phyloP scores from a whole-genome alignment of 1,140 invertebrate genomes.

The Ylistrum balloti region DNA sequence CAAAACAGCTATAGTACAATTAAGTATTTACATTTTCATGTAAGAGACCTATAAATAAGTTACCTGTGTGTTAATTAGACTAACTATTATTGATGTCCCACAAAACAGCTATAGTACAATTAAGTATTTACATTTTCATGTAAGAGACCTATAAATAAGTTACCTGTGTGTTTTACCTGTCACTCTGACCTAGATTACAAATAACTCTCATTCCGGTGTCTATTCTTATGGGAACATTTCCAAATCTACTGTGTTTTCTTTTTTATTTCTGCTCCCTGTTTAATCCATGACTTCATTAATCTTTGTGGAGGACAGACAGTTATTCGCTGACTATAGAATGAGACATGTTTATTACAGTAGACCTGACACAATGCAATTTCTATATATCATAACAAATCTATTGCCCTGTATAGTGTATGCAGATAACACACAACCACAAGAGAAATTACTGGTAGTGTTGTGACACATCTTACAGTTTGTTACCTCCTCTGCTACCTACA shows the following conservation, averaged over 20 bases:
- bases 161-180: not conserved
- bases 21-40: conserved; percentile 9
- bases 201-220: not conserved
- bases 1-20: not conserved
- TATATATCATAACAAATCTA: not conserved
- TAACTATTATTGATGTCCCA: not conserved
- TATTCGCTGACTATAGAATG: not conserved
- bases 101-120: not conserved
- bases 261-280: not conserved
- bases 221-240: conserved; percentile 34
- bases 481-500: too few species aligned
- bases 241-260: conserved; percentile 9
- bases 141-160: not conserved
- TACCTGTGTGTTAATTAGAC: not conserved
- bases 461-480: too few species aligned
- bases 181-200: conserved; percentile 3
- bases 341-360: not conserved
- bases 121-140: conserved; percentile 9
- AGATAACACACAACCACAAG: not conserved
- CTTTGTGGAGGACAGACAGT: not conserved
- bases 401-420: not conserved
- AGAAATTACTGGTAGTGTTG: not conserved
- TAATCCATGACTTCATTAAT: not conserved
- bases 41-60: not conserved
- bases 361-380: conserved; percentile 5